Conservation (phyloP, 2,113 vertebrate genomes). For the Prietella phreatophila region DNA sequence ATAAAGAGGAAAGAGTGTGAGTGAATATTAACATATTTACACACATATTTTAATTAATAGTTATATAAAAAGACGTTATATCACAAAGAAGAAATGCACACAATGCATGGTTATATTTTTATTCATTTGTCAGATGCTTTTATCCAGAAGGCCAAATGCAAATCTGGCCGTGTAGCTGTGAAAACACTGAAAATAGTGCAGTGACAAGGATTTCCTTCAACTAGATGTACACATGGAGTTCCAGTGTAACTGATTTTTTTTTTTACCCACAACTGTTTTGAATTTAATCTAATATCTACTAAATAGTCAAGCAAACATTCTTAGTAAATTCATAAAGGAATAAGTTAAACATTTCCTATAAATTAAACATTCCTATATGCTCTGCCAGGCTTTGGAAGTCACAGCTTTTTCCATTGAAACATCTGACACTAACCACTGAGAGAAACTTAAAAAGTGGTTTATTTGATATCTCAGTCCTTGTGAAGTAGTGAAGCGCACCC, state of each 20-base stretch:
- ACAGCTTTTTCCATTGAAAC: not conserved
- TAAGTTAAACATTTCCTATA: not conserved
- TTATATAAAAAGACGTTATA: not conserved
- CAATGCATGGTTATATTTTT: not conserved
- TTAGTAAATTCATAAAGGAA: not conserved
- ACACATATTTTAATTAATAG: not conserved
- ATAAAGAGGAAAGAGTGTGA: not conserved
- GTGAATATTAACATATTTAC: conserved; percentile 4
- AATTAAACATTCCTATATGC: not conserved
- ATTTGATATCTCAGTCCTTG: not conserved
- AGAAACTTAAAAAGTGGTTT: not conserved
- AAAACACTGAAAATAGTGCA: not conserved
- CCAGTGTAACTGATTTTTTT: not conserved
- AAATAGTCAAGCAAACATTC: not conserved
- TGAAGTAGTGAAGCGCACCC: not conserved
- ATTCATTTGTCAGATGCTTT: not conserved
- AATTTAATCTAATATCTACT: not conserved
- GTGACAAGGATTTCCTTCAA: not conserved
- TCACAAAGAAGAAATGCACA: not conserved
- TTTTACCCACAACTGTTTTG: not conserved
- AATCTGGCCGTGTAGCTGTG: not conserved
- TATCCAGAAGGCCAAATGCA: not conserved
- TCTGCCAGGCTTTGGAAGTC: not conserved
- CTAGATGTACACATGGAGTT: not conserved
- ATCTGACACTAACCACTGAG: not conserved